Conservation (phyloP, 2,888 invertebrate species). For the Globia sparganii region DNA sequence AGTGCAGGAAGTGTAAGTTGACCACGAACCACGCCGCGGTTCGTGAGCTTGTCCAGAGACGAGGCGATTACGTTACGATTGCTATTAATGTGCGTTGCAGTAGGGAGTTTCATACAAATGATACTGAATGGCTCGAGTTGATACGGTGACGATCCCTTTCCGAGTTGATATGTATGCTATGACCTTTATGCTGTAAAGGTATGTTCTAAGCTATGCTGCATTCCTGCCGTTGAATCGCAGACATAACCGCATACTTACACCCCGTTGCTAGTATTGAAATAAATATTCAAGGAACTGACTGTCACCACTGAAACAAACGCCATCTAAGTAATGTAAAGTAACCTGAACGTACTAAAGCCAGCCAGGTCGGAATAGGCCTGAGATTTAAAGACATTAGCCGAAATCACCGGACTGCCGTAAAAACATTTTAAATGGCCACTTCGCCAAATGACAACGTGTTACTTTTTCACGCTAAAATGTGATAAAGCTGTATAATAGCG, state of each 20-base stretch:
- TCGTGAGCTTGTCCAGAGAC: too few relatives aligned
- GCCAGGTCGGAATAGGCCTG: conserved; percentile 14
- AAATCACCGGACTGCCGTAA: conserved; percentile 37
- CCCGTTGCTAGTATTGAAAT: neutral
- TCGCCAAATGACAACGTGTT: conserved; percentile 52
- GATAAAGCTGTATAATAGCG: conserved; percentile 54
- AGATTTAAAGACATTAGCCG: conserved; percentile 55
- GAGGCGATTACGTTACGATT: too few relatives aligned
- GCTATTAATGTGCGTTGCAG: too few relatives aligned
- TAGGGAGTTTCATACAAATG: too few relatives aligned
- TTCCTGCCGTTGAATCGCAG: neutral
- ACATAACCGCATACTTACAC: neutral
- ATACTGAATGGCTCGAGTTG: neutral
- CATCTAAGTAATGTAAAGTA: neutral
- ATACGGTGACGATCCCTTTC: neutral
- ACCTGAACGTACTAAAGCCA: conserved; percentile 13
- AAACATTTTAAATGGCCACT: conserved; percentile 58
- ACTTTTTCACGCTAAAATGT: conserved; percentile 59
- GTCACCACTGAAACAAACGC: neutral
- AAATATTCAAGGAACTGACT: neutral
- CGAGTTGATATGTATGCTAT: too few relatives aligned
- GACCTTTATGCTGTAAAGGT: too few relatives aligned
- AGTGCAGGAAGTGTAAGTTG: too few relatives aligned
- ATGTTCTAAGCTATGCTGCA: neutral
- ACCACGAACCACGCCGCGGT: too few relatives aligned